Evolutionary conservation across 1,140 invertebrate species (phyloP).

Genomic region (Sinonovacula constricta): DNA sequence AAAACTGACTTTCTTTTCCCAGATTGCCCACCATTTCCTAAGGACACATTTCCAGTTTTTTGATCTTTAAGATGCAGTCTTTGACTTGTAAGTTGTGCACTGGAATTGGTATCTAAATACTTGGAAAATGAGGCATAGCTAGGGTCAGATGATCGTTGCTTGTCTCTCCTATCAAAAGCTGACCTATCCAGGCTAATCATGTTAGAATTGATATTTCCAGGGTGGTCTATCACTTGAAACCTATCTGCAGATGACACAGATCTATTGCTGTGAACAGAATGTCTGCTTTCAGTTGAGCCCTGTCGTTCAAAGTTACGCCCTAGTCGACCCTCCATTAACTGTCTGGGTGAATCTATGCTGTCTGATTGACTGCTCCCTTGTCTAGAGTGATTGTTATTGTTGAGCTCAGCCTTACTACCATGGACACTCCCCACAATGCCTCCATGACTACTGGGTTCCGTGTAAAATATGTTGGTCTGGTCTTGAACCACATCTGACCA

Average conservation of each 20-base stretch:
- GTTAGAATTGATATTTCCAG: too few relatives aligned
- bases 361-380: conserved; percentile 37
- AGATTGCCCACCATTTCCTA: conserved; percentile 16
- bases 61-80: conserved; percentile 17
- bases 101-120: conserved; percentile 22
- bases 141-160: background rate
- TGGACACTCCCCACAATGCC: background rate
- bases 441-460: background rate
- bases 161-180: background rate
- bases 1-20: conserved; percentile 46
- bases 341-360: conserved; percentile 40
- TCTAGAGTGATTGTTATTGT: conserved; percentile 20
- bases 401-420: background rate
- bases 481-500: conserved; percentile 44
- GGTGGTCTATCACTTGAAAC: too few relatives aligned
- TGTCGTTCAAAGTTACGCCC: background rate
- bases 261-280: conserved; percentile 34
- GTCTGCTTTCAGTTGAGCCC: background rate
- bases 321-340: background rate
- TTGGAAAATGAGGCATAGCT: conserved; percentile 20
- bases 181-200: too few relatives aligned
- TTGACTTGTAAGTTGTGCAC: conserved; percentile 12
- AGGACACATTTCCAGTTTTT: background rate
- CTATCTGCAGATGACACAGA: too few relatives aligned
- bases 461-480: conserved; percentile 44